Evolutionary conservation across 2,113 vertebrate genomes (phyloP), one percentile per base, ranked within the genome.

Genomic region (Cochlearius cochlearius): DNA sequence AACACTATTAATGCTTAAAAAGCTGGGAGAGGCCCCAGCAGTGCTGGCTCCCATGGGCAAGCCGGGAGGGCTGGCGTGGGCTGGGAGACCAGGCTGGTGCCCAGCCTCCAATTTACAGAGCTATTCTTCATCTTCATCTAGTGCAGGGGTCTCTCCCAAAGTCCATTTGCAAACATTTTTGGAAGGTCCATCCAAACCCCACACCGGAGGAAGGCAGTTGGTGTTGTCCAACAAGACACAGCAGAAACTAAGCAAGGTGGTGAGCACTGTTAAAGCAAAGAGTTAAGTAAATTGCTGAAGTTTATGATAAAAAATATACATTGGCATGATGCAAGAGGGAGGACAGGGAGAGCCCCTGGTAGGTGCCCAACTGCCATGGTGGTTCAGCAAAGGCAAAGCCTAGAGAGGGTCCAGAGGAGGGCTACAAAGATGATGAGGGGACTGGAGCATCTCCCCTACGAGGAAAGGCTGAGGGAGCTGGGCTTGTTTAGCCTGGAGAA

Each of bases 21-120:
- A 55, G 39, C 60, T 27, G 29, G 67, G 47, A 45, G 20, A n/a
- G 16, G 10, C 6, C 27, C 21, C 15, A 60, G 11, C 0, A 1
- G 27, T 30, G 39, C 50, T 38, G 66, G 58, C 34, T 53, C 38
- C 67, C 1, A 1, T 2, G 2, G 39, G 60, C 0, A 1, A 47
- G 68, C 62, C 2, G 15, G 25, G 39, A 62, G 68, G 52, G 39
- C 45, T 29, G 38, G 10, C 0, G 1, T 5, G 26, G 69, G 52
- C 43, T 34, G 18, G 10, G 38, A 55, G 19, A 63, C 49, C 39
- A 53, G 47, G 39, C 56, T 55, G 56, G 41, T 49, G 16, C 23
- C 11, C 55, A 77, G 30, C 11, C n/a, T 43, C 30, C 56, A 8
- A 18, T 36, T 68, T 27, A 71, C n/a, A 27, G n/a, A 34, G 29